Base-by-base conservation (phyloP, 2,113 vertebrate genomes). In the Nyctibius bracteatus region DNA sequence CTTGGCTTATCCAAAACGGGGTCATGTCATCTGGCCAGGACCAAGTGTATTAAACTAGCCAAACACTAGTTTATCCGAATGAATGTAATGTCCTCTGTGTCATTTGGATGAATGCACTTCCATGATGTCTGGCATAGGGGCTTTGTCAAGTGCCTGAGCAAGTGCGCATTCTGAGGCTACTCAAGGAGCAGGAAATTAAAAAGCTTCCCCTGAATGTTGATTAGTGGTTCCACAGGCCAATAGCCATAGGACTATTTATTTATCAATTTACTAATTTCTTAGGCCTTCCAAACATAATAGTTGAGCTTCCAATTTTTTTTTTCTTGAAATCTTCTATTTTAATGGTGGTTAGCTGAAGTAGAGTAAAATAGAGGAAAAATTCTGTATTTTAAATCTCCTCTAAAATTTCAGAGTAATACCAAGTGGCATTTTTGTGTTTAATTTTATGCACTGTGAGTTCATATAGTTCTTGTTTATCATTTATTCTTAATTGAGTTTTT, bases 121-220 rank as follows among this genome's bases (percentile, higher is more conserved):
- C 79, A 82, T 2, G 1, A 66, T 82, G 82, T 82, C 67, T 94
- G 92, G 89, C 84, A 43, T 14, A 86, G 61, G 28, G 33, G 46
- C 83, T 94, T 57, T 63, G 61, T 73, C 4, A 23, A 84, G 47
- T 74, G 55, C 71, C 85, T 71, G 57, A 80, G 74, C 84, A 79
- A 71, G 65, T 2, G 14, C 61, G 61, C 13, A 6, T 90, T 89
- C 87, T 85, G 86, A 90, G 55, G 68, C 72, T 90, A 8, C 57
- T 88, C 83, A 54, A 85, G 51, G 78, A 96, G 95, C 94, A 97
- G 95, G 96, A 97, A 97, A 97, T 97, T 90, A 96, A 94, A 96
- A 97, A 92, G n/a, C 66, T 95, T 77, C 80, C 51, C 41, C 70
- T 94, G 79, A 78, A 91, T 78, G 83, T 27, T 95, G 94, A 94